A percentile compares a stretch with the other conserved stretches of the same genome.
phyloP scores from a whole-genome alignment of 1,140 invertebrate genomes.

The Aphidius ervi region DNA sequence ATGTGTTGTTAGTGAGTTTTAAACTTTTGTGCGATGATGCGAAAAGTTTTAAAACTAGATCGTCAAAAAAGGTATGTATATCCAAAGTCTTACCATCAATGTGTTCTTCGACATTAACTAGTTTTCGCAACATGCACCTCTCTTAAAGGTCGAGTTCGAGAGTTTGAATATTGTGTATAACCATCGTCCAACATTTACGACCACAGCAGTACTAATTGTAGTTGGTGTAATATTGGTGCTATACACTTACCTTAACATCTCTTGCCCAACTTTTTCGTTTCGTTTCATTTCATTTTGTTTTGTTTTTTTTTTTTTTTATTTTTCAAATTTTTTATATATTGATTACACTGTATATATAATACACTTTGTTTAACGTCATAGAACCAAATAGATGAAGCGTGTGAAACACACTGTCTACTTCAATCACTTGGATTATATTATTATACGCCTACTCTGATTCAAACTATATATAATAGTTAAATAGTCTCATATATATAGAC shows the following conservation, averaged over 20 bases:
- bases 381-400: constrained; percentile 19
- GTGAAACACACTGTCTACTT: constrained; percentile 24
- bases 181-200: constrained; percentile 4
- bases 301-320: neutral
- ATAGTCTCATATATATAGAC: too few species aligned
- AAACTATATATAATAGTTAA: neutral
- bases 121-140: constrained; percentile 31
- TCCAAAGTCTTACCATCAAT: too few species aligned
- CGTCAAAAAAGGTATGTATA: too few species aligned
- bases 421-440: constrained; percentile 15
- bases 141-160: constrained; percentile 42
- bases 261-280: too few species aligned
- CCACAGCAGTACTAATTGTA: constrained; percentile 25
- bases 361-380: too few species aligned
- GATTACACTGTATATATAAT: neutral
- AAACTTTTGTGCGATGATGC: too few species aligned
- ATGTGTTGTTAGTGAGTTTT: too few species aligned
- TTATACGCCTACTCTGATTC: constrained; percentile 10
- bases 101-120: neutral
- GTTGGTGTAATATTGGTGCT: constrained; percentile 14
- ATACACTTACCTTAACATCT: constrained; percentile 24
- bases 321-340: constrained; percentile 19
- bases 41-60: too few species aligned
- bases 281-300: constrained; percentile 9
- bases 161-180: constrained; percentile 23